These are phyloP conservation scores for Drosophila borborema DNA, from an alignment of 2,888 invertebrate species.

Conservation along the genomic window DNA sequence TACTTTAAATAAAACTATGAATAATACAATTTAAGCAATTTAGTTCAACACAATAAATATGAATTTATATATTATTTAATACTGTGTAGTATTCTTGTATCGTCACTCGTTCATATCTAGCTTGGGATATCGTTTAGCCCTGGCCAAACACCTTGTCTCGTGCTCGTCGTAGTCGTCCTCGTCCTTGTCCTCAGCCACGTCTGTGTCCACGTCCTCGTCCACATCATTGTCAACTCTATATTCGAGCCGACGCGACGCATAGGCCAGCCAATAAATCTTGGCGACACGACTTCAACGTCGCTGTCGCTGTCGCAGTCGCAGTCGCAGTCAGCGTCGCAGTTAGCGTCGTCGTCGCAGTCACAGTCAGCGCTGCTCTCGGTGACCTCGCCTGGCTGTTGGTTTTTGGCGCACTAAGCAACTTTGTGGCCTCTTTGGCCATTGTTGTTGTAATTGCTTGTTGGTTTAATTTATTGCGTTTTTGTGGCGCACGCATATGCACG, in stretches of 20 bases:
- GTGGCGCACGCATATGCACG: constrained; percentile 25
- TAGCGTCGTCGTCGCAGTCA: neutral
- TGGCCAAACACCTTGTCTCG: constrained; percentile 36
- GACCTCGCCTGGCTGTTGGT: constrained; percentile 15
- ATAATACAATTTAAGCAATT: too few relatives aligned
- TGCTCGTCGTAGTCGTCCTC: constrained; percentile 29
- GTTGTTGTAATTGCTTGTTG: constrained; percentile 72
- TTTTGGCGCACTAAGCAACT: constrained; percentile 51
- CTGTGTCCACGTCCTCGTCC: constrained; percentile 22
- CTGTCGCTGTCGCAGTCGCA: neutral
- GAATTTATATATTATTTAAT: too few relatives aligned
- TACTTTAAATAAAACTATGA: too few relatives aligned
- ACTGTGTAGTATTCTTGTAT: neutral
- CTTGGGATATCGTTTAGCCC: constrained; percentile 26
- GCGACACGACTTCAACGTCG: constrained; percentile 58
- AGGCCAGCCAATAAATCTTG: constrained; percentile 71
- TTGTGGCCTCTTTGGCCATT: constrained; percentile 34
- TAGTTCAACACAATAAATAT: too few relatives aligned
- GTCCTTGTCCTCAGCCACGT: constrained; percentile 24
- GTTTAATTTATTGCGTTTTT: constrained; percentile 66
- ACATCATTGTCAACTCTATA: constrained; percentile 30
- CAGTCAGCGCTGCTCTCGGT: constrained; percentile 8
- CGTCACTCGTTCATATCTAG: neutral
- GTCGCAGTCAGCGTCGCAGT: neutral
- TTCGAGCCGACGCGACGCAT: constrained; percentile 46